Conservation (phyloP, 2,113 vertebrate species). For the Genyomyrus donnyi region DNA sequence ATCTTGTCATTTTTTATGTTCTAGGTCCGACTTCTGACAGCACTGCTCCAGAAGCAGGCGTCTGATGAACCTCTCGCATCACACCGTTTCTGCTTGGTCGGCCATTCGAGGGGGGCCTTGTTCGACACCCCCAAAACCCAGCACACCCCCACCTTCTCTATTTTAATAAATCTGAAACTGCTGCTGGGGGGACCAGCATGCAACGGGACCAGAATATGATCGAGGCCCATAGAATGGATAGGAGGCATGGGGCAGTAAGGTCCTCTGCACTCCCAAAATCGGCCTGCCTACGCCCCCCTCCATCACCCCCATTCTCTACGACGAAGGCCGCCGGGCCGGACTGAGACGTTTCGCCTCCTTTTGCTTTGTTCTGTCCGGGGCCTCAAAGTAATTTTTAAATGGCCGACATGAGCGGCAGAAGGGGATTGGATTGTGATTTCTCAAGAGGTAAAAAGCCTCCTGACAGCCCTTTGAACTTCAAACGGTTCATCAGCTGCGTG, state of each 20-base stretch:
- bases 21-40: not conserved
- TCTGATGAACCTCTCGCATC: not conserved
- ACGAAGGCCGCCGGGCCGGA: not conserved
- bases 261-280: not conserved
- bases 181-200: not conserved
- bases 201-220: conserved; percentile 48
- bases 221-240: not conserved
- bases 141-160: not conserved
- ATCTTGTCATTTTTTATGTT: conserved; percentile 1
- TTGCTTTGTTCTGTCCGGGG: not conserved
- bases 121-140: not conserved
- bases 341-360: not conserved
- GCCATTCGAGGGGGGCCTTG: not conserved
- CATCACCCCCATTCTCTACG: not conserved
- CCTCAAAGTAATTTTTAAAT: not conserved
- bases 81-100: not conserved
- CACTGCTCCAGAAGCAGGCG: not conserved
- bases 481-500: not conserved
- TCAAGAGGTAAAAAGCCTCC: conserved; percentile 35
- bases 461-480: conserved; percentile 25
- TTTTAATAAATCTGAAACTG: not conserved
- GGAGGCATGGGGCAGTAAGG: not conserved
- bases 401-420: conserved; percentile 9
- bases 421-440: conserved; percentile 34
- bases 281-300: not conserved